Evolutionary conservation across 2,888 invertebrate genomes (phyloP).

Genomic region (Ophraella communa): DNA sequence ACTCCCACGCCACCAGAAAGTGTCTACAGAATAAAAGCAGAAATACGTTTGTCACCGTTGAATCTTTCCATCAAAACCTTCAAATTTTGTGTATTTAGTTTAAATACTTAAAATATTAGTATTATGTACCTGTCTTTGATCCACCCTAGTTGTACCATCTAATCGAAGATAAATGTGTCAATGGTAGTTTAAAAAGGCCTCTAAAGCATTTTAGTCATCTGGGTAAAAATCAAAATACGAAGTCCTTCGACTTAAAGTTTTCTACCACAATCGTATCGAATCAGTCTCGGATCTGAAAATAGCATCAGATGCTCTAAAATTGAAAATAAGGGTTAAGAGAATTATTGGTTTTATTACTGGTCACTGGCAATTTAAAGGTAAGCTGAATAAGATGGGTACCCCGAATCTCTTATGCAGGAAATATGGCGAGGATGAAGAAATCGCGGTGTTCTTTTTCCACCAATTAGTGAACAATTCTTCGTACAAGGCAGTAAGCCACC

Average conservation of each 20-base stretch:
- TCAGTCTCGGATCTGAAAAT: constrained; percentile 97
- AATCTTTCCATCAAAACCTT: constrained; percentile 94
- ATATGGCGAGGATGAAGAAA: too few relatives aligned
- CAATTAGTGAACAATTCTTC: too few relatives aligned
- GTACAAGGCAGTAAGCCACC: too few relatives aligned
- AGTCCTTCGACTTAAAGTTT: constrained; percentile 83
- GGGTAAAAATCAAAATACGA: constrained; percentile 96
- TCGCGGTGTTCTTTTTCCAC: too few relatives aligned
- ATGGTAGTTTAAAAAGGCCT: constrained; percentile 95
- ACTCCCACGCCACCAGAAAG: constrained; percentile 97
- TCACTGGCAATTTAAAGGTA: too few relatives aligned
- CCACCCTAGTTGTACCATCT: constrained; percentile 95
- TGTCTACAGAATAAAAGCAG: constrained; percentile 97
- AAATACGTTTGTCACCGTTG: constrained; percentile 92
- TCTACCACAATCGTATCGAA: constrained; percentile 98
- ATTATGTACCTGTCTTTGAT: constrained; percentile 79
- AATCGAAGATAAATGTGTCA: constrained; percentile 95
- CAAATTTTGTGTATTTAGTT: constrained; percentile 33
- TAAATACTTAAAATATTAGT: constrained; percentile 41
- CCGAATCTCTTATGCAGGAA: too few relatives aligned
- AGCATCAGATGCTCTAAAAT: too few relatives aligned
- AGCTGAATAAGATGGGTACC: too few relatives aligned
- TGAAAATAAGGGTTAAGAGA: too few relatives aligned
- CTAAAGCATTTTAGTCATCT: constrained; percentile 98
- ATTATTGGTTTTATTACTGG: too few relatives aligned